Evolutionary conservation across 2,797 vertebrate genomes (phyloP).

Genomic region (Serranus cabrilla): DNA sequence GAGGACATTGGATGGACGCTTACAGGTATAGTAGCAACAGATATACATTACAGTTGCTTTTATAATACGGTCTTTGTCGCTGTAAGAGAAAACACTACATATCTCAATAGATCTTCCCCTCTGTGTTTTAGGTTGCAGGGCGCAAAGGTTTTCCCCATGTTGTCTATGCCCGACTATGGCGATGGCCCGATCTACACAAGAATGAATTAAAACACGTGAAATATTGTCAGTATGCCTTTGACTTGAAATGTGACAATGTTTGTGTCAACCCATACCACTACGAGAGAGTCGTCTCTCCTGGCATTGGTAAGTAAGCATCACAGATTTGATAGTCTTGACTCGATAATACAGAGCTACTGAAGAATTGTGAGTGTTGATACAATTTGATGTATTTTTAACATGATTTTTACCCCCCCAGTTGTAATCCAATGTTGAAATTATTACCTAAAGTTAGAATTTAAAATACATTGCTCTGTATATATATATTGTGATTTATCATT

Average conservation of each 20-base stretch:
- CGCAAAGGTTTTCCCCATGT: constrained; percentile 98
- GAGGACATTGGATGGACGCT: constrained; percentile 94
- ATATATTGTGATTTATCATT: neutral
- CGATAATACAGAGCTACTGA: neutral
- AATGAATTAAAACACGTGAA: constrained; percentile 98
- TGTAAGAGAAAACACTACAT: neutral
- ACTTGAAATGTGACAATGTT: constrained; percentile 97
- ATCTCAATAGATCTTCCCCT: constrained; percentile 7
- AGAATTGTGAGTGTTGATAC: neutral
- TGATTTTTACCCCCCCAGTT: neutral
- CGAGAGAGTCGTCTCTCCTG: constrained; percentile 96
- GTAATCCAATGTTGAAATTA: neutral
- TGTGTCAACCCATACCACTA: constrained; percentile 99
- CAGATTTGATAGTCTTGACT: neutral
- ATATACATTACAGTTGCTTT: neutral
- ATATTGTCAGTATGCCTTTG: constrained; percentile 98
- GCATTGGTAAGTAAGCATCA: constrained; percentile 90
- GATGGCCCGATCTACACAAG: constrained; percentile 98
- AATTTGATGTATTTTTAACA: neutral
- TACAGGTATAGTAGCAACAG: constrained; percentile 86
- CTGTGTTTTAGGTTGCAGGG: constrained; percentile 90
- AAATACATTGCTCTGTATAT: neutral
- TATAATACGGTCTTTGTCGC: neutral
- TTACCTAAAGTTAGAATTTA: neutral
- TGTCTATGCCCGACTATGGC: constrained; percentile 96